Evolutionary conservation across 2,888 invertebrate genomes (phyloP).

Genomic region (Smittia sp.): DNA sequence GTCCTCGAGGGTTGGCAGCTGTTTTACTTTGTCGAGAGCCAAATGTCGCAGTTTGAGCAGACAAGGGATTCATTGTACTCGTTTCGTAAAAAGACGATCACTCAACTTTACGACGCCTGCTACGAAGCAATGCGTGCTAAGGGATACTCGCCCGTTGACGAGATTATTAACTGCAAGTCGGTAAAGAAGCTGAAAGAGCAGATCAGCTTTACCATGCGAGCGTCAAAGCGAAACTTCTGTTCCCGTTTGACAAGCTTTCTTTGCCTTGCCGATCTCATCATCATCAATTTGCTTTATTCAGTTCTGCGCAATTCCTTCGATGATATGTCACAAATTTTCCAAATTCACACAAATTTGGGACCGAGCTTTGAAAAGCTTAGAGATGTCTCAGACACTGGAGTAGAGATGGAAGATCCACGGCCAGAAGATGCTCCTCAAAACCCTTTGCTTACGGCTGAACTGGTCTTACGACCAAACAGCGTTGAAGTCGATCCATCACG

Average conservation of each 20-base stretch:
- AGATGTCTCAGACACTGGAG: constrained; percentile 53
- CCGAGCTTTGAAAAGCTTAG: constrained; percentile 55
- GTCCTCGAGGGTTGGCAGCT: constrained; percentile 57
- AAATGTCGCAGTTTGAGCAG: constrained; percentile 54
- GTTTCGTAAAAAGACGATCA: constrained; percentile 57
- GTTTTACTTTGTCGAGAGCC: constrained; percentile 69
- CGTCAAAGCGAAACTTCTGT: constrained; percentile 78
- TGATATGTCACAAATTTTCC: constrained; percentile 59
- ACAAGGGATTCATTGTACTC: constrained; percentile 52
- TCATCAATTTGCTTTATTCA: constrained; percentile 65
- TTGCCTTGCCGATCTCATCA: constrained; percentile 68
- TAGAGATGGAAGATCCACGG: constrained; percentile 55
- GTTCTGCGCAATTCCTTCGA: constrained; percentile 63
- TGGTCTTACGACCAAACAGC: constrained; percentile 60
- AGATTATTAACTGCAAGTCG: constrained; percentile 53
- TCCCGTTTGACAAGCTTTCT: constrained; percentile 72
- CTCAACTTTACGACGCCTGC: constrained; percentile 66
- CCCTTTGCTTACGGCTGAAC: constrained; percentile 58
- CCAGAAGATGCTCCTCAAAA: constrained; percentile 53
- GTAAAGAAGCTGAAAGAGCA: constrained; percentile 64
- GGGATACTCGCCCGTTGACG: constrained; percentile 78
- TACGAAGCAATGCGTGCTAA: constrained; percentile 69
- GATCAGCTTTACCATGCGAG: constrained; percentile 84
- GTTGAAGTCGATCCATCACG: constrained; percentile 54
- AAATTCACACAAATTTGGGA: constrained; percentile 56